Conservation (phyloP, 23 tunicate genomes). For the Phallusia fumigata region DNA sequence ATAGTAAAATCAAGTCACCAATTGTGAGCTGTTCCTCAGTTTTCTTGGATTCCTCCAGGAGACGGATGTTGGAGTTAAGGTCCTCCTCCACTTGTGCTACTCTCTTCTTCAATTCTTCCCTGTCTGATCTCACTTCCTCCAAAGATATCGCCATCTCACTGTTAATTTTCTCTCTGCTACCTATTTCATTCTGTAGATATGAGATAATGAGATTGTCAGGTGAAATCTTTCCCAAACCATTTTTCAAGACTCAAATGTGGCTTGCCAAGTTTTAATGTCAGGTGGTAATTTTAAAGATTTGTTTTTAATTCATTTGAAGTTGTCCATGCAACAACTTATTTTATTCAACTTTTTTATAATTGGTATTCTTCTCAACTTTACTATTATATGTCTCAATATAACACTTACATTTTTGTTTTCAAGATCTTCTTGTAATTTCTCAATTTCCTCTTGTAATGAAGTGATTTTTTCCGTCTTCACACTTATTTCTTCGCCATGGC, state of each 20-base stretch:
- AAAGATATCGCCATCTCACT: conserved; percentile 57
- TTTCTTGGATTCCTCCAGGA: background rate
- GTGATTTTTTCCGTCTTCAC: background rate
- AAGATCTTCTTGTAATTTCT: background rate
- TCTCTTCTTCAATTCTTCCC: conserved; percentile 39
- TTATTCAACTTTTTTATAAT: no score
- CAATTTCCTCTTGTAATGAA: conserved; percentile 14
- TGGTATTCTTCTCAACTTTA: no score
- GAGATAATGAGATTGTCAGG: no score
- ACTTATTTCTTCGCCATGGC: background rate
- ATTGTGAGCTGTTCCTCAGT: background rate
- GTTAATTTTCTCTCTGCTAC: conserved; percentile 46
- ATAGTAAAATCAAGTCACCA: no score
- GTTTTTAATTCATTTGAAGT: no score
- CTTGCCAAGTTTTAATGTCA: no score
- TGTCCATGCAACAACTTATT: no score
- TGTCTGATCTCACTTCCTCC: conserved; percentile 40
- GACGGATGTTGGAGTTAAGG: background rate
- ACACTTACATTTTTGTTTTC: conserved; percentile 25
- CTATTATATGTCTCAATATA: no score
- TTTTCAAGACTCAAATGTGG: no score
- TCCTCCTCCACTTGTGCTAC: background rate
- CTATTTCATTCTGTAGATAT: conserved; percentile 36
- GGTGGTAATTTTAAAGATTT: no score
- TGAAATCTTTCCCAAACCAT: no score